Base-by-base conservation (phyloP, 2,113 vertebrate genomes). In the Illadopsis cleaveri region DNA sequence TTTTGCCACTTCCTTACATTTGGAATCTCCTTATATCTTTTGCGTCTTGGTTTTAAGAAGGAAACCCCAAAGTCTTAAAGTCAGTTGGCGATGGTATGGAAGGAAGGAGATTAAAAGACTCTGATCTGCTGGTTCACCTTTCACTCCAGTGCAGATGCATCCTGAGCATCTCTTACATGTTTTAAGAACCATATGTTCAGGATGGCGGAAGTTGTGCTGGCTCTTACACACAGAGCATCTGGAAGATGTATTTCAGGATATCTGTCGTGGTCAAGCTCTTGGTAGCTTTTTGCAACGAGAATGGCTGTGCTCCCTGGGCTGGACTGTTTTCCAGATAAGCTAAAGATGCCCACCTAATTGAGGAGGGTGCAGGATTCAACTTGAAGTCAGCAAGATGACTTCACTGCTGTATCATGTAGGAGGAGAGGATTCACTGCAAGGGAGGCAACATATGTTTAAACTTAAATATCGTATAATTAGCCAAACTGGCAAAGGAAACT, bases 401-500 rank as follows among this genome's bases (percentile, higher is more conserved):
- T 96, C 85, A 92, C 93, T 96, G 82, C 94, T 96, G 85, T 92
- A 90, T 95, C 92, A 75, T 64, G 96, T 96, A 93, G 96, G 96
- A 96, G 96, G 94, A 96, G 44, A 96, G 93, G 88, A 97, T 96
- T 97, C 90, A 89, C 90, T 96, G 94, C 85, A 96, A 97, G 96
- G 96, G 92, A 97, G 86, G 92, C 92, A 92, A 90, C 96, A 96
- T 97, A 97, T 97, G 96, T 97, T 97, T 96, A 95, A 96, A 94
- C 96, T 94, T 97, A 97, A 97, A 96, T 96, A 96, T 94, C 88
- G 0, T 95, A 96, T 97, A 96, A 97, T 96, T 97, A 97, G 88
- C 92, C 93, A 94, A 96, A 86, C 94, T 96, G 94, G 96, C 88
- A 95, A 96, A 95, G 80, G 96, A 97, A 97, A 42, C 96, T 96